Base-by-base conservation (phyloP, 2,888 invertebrate species). In the Drosophila maculinotata region DNA sequence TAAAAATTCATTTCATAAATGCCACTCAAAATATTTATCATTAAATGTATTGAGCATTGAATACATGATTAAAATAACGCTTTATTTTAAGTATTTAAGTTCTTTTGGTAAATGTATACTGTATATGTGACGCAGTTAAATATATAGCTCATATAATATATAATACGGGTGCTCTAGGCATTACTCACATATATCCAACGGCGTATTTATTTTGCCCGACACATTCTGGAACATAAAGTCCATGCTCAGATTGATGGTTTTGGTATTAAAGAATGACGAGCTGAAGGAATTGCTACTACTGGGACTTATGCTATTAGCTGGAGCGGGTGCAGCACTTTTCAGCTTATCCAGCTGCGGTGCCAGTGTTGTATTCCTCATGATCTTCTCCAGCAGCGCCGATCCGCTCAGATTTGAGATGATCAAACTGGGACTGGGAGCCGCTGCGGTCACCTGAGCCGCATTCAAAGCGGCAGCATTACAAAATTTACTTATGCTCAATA, bases 181-280 rank as follows among this genome's bases (percentile, higher is more conserved):
- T 7, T 53, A 91, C 91, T 91, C 51, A 91, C 91, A 84, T 69
- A 91, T 88, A 63, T 90, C 91, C 62, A 90, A 57, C 1, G 89
- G 47, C 2, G 91, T 90, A 23, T 89, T 90, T 49, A 87, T 78
- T 45, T 90, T 91, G 49, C 91, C 91, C 17, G 91, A 91, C 12
- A 91, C 88, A 77, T 91, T 91, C 33, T 89, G 71, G 49, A 89
- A 90, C 56, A 81, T 83, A 28, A 90, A 78, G 17, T 89, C 87
- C 68, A 82, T 77, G 58, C 68, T 73, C 1, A 81, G 58, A 15
- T 83, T 75, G 28, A 77, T 56, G 49, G 70, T 70, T 48, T 80
- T 76, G 31, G 67, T 68, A 35, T 76, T 81, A 51, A 79, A 75
- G 42, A 79, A 60, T 38, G 54, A 36, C 25, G 48, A 80, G 8